Conservation (phyloP, 35 echinoderm and acorn worm genomes). For the Ophioderma brevispina region DNA sequence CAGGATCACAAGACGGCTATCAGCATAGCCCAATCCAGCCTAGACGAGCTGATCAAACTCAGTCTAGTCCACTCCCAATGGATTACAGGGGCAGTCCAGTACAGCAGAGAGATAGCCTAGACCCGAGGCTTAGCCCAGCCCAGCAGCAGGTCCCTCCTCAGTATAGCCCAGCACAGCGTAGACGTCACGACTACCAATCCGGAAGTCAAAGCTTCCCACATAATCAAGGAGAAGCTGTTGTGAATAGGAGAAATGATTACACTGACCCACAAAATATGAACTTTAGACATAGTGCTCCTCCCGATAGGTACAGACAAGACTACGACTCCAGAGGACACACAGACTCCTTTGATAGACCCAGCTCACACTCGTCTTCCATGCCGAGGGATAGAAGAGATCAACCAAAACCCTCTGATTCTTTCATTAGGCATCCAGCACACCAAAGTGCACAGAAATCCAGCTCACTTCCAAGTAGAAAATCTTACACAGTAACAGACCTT, state of each 20-base stretch:
- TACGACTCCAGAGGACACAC: background rate
- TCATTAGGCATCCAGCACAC: background rate
- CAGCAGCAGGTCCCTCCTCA: background rate
- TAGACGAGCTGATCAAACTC: background rate
- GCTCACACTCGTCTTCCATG: background rate
- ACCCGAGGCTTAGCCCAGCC: background rate
- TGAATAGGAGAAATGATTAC: background rate
- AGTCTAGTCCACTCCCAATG: background rate
- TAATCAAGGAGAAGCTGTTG: background rate
- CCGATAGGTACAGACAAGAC: background rate
- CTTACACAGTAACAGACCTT: slow-evolving; percentile 39
- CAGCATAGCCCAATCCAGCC: background rate
- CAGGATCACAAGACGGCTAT: background rate
- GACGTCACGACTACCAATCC: background rate
- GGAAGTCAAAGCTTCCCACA: background rate
- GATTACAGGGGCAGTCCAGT: background rate
- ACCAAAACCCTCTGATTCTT: background rate
- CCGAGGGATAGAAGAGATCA: background rate
- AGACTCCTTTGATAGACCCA: background rate
- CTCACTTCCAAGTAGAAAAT: background rate
- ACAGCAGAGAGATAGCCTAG: background rate
- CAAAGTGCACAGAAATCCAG: background rate
- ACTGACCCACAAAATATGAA: background rate
- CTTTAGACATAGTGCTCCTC: background rate
- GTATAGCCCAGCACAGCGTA: background rate